phyloP scores from a whole-genome alignment of 2,797 vertebrate genomes.

The Tarsius wallacei region DNA sequence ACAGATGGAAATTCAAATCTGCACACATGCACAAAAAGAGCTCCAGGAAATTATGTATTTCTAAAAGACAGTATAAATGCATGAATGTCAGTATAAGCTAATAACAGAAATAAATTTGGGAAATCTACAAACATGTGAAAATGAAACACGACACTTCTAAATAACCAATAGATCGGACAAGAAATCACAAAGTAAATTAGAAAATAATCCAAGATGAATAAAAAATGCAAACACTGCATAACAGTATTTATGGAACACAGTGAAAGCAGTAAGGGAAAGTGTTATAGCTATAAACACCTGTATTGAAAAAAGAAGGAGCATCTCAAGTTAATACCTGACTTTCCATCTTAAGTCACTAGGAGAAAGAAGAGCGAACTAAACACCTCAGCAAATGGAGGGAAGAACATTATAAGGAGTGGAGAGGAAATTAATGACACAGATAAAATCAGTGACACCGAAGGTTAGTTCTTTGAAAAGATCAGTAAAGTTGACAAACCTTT shows the following conservation, averaged over 20 bases:
- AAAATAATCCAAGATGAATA: neutral
- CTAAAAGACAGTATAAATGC: neutral
- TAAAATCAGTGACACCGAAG: neutral
- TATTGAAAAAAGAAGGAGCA: too few relatives aligned
- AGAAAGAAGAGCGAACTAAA: neutral
- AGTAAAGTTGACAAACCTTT: neutral
- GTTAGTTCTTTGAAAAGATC: neutral
- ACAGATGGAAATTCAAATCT: neutral
- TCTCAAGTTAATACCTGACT: neutral
- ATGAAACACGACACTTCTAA: neutral
- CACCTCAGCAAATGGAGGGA: neutral
- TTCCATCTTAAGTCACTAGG: neutral
- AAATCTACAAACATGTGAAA: neutral
- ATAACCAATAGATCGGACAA: neutral
- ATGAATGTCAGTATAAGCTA: neutral
- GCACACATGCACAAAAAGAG: neutral
- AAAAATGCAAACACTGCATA: neutral
- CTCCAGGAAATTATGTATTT: neutral
- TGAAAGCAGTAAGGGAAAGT: neutral
- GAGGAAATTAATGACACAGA: neutral
- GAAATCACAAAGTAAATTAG: neutral
- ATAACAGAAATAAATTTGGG: neutral
- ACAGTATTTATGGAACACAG: neutral
- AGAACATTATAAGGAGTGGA: neutral
- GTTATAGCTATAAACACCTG: neutral